Evolutionary conservation across 92 coral and sea anemone species (phyloP), one percentile per base, ranked within the genome.

Genomic region (Galaxea fascicularis): DNA sequence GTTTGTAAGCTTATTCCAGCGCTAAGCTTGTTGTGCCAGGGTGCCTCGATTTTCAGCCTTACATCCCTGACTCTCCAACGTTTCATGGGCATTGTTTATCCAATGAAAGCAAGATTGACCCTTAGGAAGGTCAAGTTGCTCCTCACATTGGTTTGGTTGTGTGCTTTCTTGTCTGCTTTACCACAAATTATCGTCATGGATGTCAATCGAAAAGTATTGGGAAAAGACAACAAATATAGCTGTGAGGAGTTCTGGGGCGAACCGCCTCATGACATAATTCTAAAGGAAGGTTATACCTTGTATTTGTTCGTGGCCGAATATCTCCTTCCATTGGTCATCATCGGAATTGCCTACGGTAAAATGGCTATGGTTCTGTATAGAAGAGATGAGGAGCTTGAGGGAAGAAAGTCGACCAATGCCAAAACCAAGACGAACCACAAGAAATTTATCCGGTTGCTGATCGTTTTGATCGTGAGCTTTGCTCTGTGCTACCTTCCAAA

Each of bases 401-500:
- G 98, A 22, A 91, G 73, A 22, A 88, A 89, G 78, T 88, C 90
- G 13, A 74, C 73, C 67, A 95, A 82, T 27, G 51, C 80, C 45
- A 82, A 63, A 65, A 92, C 94, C 46, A 93, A 95, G 66, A 82
- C 93, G 69, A 89, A 92, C 58, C 98, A 95, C 76, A 91, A 89
- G 88, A 97, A 95, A 80, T 95, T 95, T 62, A 93, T 97, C 47
- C 86, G 95, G 14, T 87, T 97, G 4, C 85, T 97, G 46, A 89
- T 95, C 74, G 92, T 97, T 29, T 85, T 97, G 45, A 95, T 95
- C 31, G 95, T 86, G 22, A 95, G 95, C 59, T 97, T 97, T 58
- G 99, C 99, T 2, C 56, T 97, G 21, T 97, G 97, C 58, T 95
- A 92, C 78, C 97, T 97, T 10, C 99, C 98, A 4, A 95, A 95